These are phyloP conservation scores for Reinhardtius hippoglossoides DNA, from an alignment of 2,113 vertebrate genomes.

Conservation along the genomic window DNA sequence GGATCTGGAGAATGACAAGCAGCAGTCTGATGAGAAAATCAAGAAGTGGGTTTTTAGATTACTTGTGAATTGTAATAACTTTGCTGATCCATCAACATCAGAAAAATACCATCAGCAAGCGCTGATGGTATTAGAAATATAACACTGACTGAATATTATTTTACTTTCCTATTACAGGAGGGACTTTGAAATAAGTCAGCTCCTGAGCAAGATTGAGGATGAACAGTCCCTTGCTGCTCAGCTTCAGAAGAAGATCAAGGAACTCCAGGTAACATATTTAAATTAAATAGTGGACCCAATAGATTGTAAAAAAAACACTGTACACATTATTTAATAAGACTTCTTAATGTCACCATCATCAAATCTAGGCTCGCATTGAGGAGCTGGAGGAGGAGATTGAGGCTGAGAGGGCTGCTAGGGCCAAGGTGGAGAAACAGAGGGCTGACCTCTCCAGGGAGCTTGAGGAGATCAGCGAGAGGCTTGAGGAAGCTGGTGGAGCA, in stretches of 20 bases:
- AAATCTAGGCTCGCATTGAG: conserved; percentile 39
- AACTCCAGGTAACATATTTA: neutral
- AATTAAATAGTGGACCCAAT: neutral
- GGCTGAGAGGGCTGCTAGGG: conserved; percentile 82
- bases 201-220: conserved; percentile 13
- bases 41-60: neutral
- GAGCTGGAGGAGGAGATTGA: conserved; percentile 85
- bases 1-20: conserved; percentile 43
- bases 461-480: conserved; percentile 76
- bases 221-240: conserved; percentile 5
- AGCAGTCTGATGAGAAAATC: conserved; percentile 17
- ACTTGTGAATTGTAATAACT: neutral
- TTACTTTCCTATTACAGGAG: conserved; percentile 9
- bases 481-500: conserved; percentile 71
- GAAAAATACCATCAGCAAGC: too few relatives aligned
- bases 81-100: neutral
- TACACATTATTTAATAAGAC: neutral
- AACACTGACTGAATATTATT: too few relatives aligned
- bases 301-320: neutral
- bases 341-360: neutral
- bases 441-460: conserved; percentile 85
- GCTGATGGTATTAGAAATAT: neutral
- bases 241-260: conserved; percentile 19
- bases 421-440: conserved; percentile 85
- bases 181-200: conserved; percentile 6